A percentile compares a stretch with the other conserved stretches of the same genome.
phyloP scores from a whole-genome alignment of 2,888 invertebrate genomes.

The Dryococelus australis region DNA sequence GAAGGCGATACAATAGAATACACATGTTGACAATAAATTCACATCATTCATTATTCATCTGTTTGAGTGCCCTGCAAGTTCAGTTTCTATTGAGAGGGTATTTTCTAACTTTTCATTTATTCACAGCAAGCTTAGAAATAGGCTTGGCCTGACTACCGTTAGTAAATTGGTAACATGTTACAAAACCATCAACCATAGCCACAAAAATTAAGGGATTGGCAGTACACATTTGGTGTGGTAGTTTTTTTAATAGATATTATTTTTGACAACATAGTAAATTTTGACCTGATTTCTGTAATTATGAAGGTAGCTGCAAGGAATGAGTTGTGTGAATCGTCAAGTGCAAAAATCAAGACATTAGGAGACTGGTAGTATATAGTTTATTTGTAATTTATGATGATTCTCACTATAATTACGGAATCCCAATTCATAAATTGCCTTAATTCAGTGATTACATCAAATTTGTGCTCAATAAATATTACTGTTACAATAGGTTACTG shows the following conservation, averaged over 20 bases:
- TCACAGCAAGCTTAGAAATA: no score
- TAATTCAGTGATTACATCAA: not conserved
- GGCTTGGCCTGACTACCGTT: no score
- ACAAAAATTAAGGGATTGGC: no score
- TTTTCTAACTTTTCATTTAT: not conserved
- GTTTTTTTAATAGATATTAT: not conserved
- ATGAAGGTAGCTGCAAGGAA: not conserved
- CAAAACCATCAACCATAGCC: not conserved
- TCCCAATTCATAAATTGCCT: not conserved
- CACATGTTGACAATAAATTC: not conserved
- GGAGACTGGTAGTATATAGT: not conserved
- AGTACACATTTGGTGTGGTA: not conserved
- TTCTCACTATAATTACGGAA: not conserved
- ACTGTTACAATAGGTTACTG: not conserved
- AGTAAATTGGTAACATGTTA: no score
- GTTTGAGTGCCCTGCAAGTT: slow-evolving; percentile 1
- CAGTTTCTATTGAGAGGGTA: not conserved
- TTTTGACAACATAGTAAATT: not conserved
- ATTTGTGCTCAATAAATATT: not conserved
- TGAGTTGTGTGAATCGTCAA: no score
- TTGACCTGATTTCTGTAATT: not conserved
- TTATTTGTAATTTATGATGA: not conserved
- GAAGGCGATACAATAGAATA: not conserved
- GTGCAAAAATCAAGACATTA: not conserved
- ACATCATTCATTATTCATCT: not conserved